Base-by-base conservation (phyloP, 2,113 vertebrate species). In the Lynx canadensis region DNA sequence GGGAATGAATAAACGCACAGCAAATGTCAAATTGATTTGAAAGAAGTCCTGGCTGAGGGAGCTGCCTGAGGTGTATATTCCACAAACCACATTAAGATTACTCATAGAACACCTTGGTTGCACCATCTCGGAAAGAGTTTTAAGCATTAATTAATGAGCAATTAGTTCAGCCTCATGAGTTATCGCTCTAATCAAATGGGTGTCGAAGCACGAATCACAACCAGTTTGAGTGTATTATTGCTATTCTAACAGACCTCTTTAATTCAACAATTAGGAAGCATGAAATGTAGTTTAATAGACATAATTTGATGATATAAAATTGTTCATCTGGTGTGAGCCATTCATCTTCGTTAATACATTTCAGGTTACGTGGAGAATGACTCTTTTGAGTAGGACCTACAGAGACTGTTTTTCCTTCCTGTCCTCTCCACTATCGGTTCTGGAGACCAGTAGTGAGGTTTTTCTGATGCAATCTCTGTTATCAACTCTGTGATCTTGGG, bases 81-180 rank as follows among this genome's bases (percentile, higher is more conserved):
- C 85, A 91, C 50, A 86, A 85, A 82, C 60, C 14, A 11, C 7
- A 48, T 79, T 81, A n/a, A 38, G 52, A 63, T 89, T 69, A 50
- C 41, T 86, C 55, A 38, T 15, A 73, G 82, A 71, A 78, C 45
- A 92, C 78, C 63, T 95, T 55, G 71, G 60, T 89, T 85, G 48
- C 73, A n/a, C 68, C 50, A 80, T 89, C 66, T 80, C 36, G 83
- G 57, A 88, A 84, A 89, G 68, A 94, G 31, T 80, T 80, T 94
- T 65, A 96, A 89, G 19, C 95, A 95, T 97, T 98, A 98, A 97
- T 94, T 97, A 95, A 83, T 89, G 83, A 96, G 45, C 2, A 4
- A 97, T 98, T 98, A 97, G 90, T 95, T 98, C 85, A 89, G 83
- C 94, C 92, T 89, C 92, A 96, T 94, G 91, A 95, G 52, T 96